phyloP scores from a whole-genome alignment of 2,113 vertebrate species.

The Lophura nycthemera region DNA sequence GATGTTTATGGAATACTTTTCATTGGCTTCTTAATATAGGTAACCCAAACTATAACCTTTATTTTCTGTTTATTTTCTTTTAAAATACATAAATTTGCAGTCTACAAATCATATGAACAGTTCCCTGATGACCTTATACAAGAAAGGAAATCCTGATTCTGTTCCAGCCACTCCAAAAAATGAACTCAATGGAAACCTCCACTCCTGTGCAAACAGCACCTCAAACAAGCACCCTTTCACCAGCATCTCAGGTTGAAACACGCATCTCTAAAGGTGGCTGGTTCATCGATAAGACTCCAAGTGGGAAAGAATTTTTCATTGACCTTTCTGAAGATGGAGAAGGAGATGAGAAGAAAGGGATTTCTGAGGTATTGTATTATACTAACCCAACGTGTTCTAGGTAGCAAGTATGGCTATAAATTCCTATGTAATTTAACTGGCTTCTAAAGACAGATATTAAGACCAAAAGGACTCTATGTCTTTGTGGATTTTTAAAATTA shows the following conservation, averaged over 20 bases:
- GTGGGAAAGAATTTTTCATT: slow-evolving; percentile 75
- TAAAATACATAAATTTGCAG: slow-evolving; percentile 68
- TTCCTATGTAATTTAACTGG: not conserved
- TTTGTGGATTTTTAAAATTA: not conserved
- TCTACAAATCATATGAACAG: slow-evolving; percentile 90
- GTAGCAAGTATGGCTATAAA: not conserved
- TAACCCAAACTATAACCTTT: not conserved
- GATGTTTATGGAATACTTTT: not conserved
- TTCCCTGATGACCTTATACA: slow-evolving; percentile 90
- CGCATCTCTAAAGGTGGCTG: slow-evolving; percentile 79
- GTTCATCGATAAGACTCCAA: slow-evolving; percentile 85
- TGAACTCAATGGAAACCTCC: slow-evolving; percentile 15
- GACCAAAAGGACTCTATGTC: not conserved
- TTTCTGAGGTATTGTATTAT: slow-evolving; percentile 67
- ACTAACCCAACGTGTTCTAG: not conserved
- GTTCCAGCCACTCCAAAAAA: slow-evolving; percentile 53
- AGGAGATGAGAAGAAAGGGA: slow-evolving; percentile 39
- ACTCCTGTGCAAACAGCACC: not conserved
- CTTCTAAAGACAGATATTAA: not conserved
- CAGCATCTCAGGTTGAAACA: slow-evolving; percentile 16
- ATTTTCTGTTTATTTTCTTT: not conserved
- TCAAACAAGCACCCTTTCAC: not conserved
- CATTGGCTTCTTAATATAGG: not conserved
- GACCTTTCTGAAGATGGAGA: slow-evolving; percentile 82
- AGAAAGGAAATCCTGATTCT: slow-evolving; percentile 80